Conservation (phyloP, 2,888 invertebrate species). For the Celastrina argiolus region DNA sequence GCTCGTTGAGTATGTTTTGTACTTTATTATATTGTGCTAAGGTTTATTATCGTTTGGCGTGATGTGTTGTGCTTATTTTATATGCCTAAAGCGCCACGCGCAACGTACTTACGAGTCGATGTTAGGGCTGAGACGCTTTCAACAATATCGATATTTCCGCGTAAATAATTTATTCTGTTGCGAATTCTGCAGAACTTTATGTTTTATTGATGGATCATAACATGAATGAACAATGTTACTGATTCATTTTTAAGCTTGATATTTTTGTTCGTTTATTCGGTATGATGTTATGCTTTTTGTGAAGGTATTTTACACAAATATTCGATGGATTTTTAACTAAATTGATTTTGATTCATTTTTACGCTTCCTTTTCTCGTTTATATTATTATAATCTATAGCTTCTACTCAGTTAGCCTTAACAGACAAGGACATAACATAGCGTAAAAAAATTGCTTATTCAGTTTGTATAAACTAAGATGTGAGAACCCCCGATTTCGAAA, state of each 20-base stretch:
- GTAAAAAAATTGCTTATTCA: no score
- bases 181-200: slow-evolving; percentile 8
- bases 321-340: background rate
- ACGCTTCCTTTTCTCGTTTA: background rate
- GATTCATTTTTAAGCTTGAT: slow-evolving; percentile 4
- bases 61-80: slow-evolving; percentile 23
- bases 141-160: slow-evolving; percentile 9
- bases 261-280: slow-evolving; percentile 2
- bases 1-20: background rate
- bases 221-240: slow-evolving; percentile 3
- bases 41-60: slow-evolving; percentile 24
- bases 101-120: slow-evolving; percentile 23
- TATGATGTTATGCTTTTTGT: background rate
- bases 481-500: no score
- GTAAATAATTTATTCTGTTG: slow-evolving; percentile 6
- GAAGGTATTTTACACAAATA: background rate
- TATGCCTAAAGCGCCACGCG: slow-evolving; percentile 36
- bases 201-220: slow-evolving; percentile 8
- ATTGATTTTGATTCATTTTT: background rate
- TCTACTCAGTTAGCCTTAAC: no score
- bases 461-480: no score
- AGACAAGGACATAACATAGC: no score
- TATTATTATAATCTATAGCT: no score
- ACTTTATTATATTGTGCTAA: slow-evolving; percentile 23
- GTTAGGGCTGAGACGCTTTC: slow-evolving; percentile 7